phyloP scores from a whole-genome alignment of 2,888 invertebrate species.

The Branchellion lobata region DNA sequence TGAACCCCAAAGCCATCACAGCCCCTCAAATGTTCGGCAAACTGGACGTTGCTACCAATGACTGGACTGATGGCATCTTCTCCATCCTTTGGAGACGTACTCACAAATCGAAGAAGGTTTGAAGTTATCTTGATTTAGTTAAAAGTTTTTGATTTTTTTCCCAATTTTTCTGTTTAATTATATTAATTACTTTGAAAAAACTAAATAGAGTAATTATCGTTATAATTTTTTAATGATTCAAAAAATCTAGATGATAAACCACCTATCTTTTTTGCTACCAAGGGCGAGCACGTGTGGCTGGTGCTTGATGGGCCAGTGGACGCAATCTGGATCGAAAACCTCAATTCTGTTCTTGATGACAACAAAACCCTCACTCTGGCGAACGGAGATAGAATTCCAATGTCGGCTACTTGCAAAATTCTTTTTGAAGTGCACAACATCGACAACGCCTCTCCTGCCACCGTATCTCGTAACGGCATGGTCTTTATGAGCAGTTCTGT shows the following conservation, averaged over 20 bases:
- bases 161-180: background rate
- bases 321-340: constrained; percentile 64
- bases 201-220: too few relatives aligned
- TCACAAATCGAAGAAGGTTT: constrained; percentile 74
- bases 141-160: background rate
- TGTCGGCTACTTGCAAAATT: constrained; percentile 90
- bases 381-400: constrained; percentile 86
- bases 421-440: constrained; percentile 96
- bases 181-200: background rate
- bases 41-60: constrained; percentile 92
- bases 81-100: constrained; percentile 94
- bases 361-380: constrained; percentile 73
- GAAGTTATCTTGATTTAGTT: background rate
- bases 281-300: constrained; percentile 86
- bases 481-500: constrained; percentile 93
- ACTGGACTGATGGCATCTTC: constrained; percentile 98
- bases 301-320: constrained; percentile 67
- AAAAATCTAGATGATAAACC: background rate
- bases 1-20: constrained; percentile 97
- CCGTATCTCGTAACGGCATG: constrained; percentile 83
- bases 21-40: constrained; percentile 96
- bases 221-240: too few relatives aligned
- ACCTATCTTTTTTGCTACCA: constrained; percentile 39
- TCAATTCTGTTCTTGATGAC: constrained; percentile 63
- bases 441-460: constrained; percentile 94